These are phyloP conservation scores for Ophion ventricosus DNA, from an alignment of 2,888 invertebrate species.

Conservation along the genomic window DNA sequence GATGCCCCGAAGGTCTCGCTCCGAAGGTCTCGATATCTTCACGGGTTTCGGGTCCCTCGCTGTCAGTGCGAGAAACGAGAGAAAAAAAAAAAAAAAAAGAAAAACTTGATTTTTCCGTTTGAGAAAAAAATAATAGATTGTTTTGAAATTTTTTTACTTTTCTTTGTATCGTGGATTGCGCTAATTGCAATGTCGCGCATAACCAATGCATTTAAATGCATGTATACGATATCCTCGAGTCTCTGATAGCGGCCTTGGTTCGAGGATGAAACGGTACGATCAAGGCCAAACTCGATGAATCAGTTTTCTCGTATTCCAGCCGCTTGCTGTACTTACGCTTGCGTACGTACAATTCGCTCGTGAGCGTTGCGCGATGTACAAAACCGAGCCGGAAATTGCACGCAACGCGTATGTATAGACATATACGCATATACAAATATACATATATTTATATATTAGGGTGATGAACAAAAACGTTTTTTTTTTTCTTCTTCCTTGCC, in stretches of 20 bases:
- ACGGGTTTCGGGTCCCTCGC: too few relatives aligned
- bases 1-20: conserved; percentile 4
- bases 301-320: conserved; percentile 56
- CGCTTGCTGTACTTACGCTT: conserved; percentile 1
- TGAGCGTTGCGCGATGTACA: conserved; percentile 29
- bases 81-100: not conserved
- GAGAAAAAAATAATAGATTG: not conserved
- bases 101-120: not conserved
- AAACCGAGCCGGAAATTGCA: conserved; percentile 47
- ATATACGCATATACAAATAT: not conserved
- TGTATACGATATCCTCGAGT: conserved; percentile 37
- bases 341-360: conserved; percentile 3
- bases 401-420: not conserved
- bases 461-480: too few relatives aligned
- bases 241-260: conserved; percentile 46
- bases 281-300: conserved; percentile 58
- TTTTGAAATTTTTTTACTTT: not conserved
- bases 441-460: not conserved
- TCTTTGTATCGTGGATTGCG: not conserved
- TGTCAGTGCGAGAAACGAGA: too few relatives aligned
- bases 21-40: conserved; percentile 24
- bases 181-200: not conserved
- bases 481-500: too few relatives aligned
- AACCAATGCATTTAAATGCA: not conserved
- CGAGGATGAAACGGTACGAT: conserved; percentile 56